Base-by-base conservation (phyloP, 2,797 vertebrate genomes). In the Phoebastria nigripes region DNA sequence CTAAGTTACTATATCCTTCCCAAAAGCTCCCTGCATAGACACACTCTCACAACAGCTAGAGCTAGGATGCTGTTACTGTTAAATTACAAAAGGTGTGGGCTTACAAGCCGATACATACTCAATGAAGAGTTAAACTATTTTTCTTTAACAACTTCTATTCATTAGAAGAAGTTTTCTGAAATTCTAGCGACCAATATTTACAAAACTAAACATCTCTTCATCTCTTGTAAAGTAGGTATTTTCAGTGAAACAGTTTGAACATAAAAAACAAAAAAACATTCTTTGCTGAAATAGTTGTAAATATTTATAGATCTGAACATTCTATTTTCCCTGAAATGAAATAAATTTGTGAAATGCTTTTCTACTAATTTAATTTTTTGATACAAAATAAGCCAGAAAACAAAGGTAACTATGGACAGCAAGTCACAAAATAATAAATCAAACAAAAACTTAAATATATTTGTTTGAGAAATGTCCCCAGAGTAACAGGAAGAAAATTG, bases 281-380 rank as follows among this genome's bases (percentile, higher is more conserved):
- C 25, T 66, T 88, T 72, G 78, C 70, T 59, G 51, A 66, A 87
- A 66, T 6, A 88, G 65, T 67, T 44, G 82, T 65, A 95, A 94
- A 83, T 94, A 97, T 94, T 94, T 90, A 70, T 59, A 96, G 46
- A 89, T 9, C 81, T n/a, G 61, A 77, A 74, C 70, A 95, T 22
- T 89, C 63, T 42, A 72, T 90, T 87, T 46, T 61, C 26, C 33
- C 55, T 59, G 31, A 89, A 92, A 93, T 55, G 3, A 85, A 93
- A 74, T 70, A 82, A 83, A 74, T 59, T 47, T 37, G 41, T 25
- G 73, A 96, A 86, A 74, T n/a, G 41, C n/a, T 73, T 84, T 66
- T 84, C 76, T 87, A 95, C 66, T 91, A 82, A 90, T 87, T 87
- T 69, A 58, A n/a, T 16, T 59, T 59, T n/a, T 88, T 72, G 28